A percentile compares a stretch with the other conserved stretches of the same genome.
These are phyloP conservation scores for Sciaenops ocellatus DNA, from an alignment of 2,797 vertebrate species.

Conservation along the genomic window DNA sequence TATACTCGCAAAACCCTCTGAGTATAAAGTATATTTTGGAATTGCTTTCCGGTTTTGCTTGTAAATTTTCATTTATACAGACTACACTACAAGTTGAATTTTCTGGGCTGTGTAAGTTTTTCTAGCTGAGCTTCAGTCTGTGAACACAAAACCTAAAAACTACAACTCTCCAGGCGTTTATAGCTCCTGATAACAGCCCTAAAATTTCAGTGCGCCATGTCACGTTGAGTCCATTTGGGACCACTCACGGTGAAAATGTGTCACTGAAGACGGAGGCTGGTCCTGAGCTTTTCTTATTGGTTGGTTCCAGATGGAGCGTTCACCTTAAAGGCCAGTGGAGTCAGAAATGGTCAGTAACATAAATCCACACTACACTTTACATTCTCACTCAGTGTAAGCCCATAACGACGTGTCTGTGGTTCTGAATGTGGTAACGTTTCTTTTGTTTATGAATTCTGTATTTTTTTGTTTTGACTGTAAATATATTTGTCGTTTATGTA, in stretches of 20 bases:
- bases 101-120: background rate
- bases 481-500: constrained; percentile 79
- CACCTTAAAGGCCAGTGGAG: constrained; percentile 29
- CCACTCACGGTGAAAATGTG: constrained; percentile 3
- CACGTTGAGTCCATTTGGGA: background rate
- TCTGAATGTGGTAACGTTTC: constrained; percentile 69
- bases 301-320: constrained; percentile 2
- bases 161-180: background rate
- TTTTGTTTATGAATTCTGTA: constrained; percentile 46
- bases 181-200: background rate
- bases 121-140: background rate
- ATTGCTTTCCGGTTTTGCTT: background rate
- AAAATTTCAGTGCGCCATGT: background rate
- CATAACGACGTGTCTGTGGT: constrained; percentile 59
- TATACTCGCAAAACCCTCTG: background rate
- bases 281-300: constrained; percentile 8
- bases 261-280: constrained; percentile 57
- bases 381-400: constrained; percentile 41
- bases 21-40: background rate
- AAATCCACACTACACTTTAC: constrained; percentile 55
- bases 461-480: constrained; percentile 73
- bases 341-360: constrained; percentile 36
- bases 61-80: background rate
- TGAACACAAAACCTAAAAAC: background rate
- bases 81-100: background rate